phyloP scores from a whole-genome alignment of 2,888 invertebrate genomes.

The Drosophila siamana region DNA sequence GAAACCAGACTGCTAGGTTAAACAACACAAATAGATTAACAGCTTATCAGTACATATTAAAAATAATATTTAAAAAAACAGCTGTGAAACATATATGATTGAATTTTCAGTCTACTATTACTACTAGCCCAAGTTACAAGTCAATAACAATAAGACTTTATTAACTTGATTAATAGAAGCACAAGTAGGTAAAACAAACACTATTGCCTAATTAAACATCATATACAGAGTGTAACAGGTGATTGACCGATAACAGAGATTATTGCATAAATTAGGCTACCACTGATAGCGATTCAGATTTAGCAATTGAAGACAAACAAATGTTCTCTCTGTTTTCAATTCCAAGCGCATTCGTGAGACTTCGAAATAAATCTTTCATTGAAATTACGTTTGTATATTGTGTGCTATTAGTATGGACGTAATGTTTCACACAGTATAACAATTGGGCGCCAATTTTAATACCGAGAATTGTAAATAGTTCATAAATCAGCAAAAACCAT shows the following conservation, averaged over 20 bases:
- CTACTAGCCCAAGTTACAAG: too few species aligned
- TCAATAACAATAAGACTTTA: too few species aligned
- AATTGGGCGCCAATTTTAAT: not conserved
- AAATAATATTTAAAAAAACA: too few species aligned
- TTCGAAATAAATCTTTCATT: not conserved
- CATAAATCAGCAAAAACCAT: slow-evolving; percentile 6
- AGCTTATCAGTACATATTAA: not conserved
- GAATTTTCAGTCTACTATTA: too few species aligned
- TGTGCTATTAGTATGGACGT: slow-evolving; percentile 5
- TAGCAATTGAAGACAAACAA: not conserved
- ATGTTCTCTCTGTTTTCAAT: not conserved
- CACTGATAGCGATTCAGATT: not conserved
- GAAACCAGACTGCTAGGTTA: not conserved
- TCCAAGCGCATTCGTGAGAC: not conserved
- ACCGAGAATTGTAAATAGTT: not conserved
- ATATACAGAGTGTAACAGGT: not conserved
- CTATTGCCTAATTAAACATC: too few species aligned
- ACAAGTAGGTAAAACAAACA: too few species aligned
- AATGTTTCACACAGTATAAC: not conserved
- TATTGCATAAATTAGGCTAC: not conserved
- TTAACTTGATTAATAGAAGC: too few species aligned
- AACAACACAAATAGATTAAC: not conserved
- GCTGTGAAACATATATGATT: too few species aligned
- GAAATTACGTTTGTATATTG: too few species aligned
- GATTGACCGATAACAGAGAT: not conserved